phyloP scores from a whole-genome alignment of 2,113 vertebrate species.

The Thamnophis sirtalis region DNA sequence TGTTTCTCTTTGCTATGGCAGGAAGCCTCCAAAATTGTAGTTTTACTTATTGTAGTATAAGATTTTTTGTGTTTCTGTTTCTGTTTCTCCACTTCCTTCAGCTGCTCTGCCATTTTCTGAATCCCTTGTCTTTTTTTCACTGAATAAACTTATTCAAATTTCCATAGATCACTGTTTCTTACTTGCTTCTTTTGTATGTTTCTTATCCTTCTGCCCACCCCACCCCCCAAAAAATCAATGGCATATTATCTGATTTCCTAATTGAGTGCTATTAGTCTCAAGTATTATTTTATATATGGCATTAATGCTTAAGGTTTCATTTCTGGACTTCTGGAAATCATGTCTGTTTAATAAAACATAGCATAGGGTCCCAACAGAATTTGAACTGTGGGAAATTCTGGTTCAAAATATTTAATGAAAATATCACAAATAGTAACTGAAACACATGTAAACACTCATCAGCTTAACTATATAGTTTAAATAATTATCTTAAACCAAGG shows the following conservation, averaged over 20 bases:
- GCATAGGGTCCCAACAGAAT: not conserved
- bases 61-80: not conserved
- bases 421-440: not conserved
- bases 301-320: not conserved
- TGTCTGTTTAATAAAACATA: not conserved
- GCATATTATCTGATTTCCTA: not conserved
- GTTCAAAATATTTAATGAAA: not conserved
- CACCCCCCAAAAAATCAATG: not conserved
- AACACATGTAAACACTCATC: not conserved
- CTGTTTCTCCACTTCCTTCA: not conserved
- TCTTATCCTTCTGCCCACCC: not conserved
- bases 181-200: not conserved
- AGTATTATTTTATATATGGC: not conserved
- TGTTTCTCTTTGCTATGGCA: not conserved
- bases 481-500: not conserved
- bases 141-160: not conserved
- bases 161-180: not conserved
- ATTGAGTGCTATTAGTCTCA: not conserved
- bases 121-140: not conserved
- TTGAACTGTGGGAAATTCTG: not conserved
- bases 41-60: not conserved
- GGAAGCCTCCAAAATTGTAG: not conserved
- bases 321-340: not conserved
- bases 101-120: not conserved
- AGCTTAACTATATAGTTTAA: not conserved